Evolutionary conservation across 2,797 vertebrate genomes (phyloP).

Genomic region (Siniperca obscura): DNA sequence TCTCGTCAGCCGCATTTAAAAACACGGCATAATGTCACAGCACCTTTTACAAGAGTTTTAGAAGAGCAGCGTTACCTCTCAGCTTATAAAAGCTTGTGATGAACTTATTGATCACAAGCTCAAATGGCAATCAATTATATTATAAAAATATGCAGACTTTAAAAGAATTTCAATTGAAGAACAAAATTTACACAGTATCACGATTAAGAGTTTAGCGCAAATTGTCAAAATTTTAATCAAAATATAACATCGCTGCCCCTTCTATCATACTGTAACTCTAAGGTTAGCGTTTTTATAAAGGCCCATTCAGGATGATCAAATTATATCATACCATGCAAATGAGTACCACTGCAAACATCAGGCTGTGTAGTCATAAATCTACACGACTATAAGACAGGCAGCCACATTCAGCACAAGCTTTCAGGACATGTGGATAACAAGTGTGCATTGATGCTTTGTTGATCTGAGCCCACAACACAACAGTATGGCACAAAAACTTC

Average conservation of each 20-base stretch:
- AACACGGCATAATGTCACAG: too few species aligned
- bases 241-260: background rate
- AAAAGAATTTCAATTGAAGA: background rate
- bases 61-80: background rate
- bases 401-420: background rate
- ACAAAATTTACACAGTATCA: background rate
- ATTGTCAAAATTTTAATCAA: background rate
- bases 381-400: background rate
- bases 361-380: background rate
- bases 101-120: too few species aligned
- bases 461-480: background rate
- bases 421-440: background rate
- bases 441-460: background rate
- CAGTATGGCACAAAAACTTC: background rate
- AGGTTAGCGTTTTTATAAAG: background rate
- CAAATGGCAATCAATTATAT: too few species aligned
- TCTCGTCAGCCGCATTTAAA: background rate
- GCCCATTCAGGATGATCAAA: background rate
- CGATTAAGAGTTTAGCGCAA: background rate
- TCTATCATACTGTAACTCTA: background rate
- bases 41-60: background rate
- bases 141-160: too few species aligned
- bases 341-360: background rate
- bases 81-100: background rate
- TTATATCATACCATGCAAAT: slow-evolving; percentile 28